Conservation (phyloP, 2,113 vertebrate genomes). For the Macquaria ambigua region DNA sequence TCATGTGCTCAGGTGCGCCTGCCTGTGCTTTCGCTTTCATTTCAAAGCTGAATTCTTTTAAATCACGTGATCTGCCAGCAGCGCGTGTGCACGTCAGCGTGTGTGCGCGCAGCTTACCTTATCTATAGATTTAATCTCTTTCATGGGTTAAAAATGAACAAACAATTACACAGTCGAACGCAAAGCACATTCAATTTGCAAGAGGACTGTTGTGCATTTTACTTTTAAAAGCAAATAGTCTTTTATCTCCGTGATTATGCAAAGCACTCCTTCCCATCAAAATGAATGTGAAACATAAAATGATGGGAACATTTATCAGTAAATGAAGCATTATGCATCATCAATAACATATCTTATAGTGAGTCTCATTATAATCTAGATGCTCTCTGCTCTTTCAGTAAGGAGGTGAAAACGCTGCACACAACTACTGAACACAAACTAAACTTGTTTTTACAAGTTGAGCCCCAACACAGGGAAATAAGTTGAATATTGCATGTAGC, state of each 20-base stretch:
- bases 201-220: not conserved
- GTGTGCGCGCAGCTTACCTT: no score
- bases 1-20: not conserved
- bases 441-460: not conserved
- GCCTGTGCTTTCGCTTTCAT: slow-evolving; percentile 19
- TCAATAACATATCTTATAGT: no score
- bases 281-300: not conserved
- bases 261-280: not conserved
- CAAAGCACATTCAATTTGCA: not conserved
- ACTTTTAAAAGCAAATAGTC: not conserved
- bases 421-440: not conserved
- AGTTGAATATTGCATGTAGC: not conserved
- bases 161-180: not conserved
- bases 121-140: not conserved
- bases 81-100: accelerated
- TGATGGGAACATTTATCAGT: no score
- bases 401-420: not conserved
- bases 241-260: not conserved
- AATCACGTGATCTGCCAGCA: slow-evolving; percentile 78
- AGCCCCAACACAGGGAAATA: not conserved
- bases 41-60: slow-evolving; percentile 19
- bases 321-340: no score
- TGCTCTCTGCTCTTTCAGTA: not conserved
- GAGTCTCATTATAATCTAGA: not conserved
- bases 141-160: not conserved